These are phyloP conservation scores for Ellobium chinense DNA, from an alignment of 2,888 invertebrate species.

Conservation along the genomic window DNA sequence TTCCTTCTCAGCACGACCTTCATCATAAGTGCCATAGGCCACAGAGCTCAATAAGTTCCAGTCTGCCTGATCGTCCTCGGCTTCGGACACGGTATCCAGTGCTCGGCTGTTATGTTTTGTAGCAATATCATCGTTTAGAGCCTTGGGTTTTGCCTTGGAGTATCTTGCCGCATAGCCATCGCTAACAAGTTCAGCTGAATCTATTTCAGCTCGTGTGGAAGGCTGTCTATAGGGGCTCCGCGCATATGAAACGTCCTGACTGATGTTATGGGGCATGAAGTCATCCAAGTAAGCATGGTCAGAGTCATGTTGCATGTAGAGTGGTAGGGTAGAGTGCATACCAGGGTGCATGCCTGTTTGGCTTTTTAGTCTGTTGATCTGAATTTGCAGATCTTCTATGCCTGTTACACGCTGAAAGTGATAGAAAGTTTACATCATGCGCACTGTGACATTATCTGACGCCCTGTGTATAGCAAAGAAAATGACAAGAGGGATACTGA, in stretches of 20 bases:
- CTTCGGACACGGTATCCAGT: slow-evolving; percentile 19
- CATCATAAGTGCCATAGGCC: slow-evolving; percentile 3
- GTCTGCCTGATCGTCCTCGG: slow-evolving; percentile 1
- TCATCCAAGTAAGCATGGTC: slow-evolving; percentile 33
- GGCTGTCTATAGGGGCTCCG: not conserved
- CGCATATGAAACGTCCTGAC: slow-evolving; percentile 26
- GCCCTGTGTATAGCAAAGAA: too few species aligned
- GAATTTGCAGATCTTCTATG: slow-evolving; percentile 65
- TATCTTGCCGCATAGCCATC: slow-evolving; percentile 10
- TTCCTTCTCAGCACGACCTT: not conserved
- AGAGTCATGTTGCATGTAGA: slow-evolving; percentile 26
- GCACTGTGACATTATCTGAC: not conserved
- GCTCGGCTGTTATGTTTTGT: not conserved
- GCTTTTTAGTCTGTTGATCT: slow-evolving; percentile 64
- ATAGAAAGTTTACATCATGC: not conserved
- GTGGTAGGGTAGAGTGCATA: slow-evolving; percentile 17
- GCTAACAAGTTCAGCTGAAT: not conserved
- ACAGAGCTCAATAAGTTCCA: slow-evolving; percentile 20
- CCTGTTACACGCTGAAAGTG: slow-evolving; percentile 66
- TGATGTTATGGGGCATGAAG: slow-evolving; percentile 16
- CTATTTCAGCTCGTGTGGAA: not conserved
- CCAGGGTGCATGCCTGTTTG: slow-evolving; percentile 32
- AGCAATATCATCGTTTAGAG: not conserved
- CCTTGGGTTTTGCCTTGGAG: not conserved
- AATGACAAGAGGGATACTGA: too few species aligned